Conservation (phyloP, 1,140 invertebrate genomes). For the Globodera ellingtonae region DNA sequence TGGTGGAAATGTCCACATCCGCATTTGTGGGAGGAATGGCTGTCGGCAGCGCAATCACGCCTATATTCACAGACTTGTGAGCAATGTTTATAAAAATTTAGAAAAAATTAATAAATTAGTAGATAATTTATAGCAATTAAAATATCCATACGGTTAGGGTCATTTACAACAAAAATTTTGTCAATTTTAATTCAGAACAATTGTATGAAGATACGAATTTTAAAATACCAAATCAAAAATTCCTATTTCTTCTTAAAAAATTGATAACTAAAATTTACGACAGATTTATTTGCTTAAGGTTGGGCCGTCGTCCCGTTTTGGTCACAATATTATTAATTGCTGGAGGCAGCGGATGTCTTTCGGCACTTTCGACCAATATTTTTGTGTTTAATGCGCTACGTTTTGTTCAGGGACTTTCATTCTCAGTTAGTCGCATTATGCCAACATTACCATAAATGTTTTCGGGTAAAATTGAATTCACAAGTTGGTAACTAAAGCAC, state of each 20-base stretch:
- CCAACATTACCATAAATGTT: too few relatives aligned
- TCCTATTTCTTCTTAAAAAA: too few relatives aligned
- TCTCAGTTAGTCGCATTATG: constrained; percentile 30
- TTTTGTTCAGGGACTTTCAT: constrained; percentile 41
- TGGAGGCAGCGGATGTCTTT: constrained; percentile 27
- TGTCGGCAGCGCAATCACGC: constrained; percentile 25
- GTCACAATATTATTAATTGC: constrained; percentile 9
- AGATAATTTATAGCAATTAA: too few relatives aligned
- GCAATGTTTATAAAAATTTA: constrained; percentile 30
- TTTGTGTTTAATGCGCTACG: constrained; percentile 43
- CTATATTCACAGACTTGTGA: constrained; percentile 29
- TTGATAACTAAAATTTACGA: not conserved
- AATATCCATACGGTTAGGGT: too few relatives aligned
- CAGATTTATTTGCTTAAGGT: constrained; percentile 18
- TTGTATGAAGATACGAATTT: not conserved
- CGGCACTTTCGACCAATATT: constrained; percentile 40
- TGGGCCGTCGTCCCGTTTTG: constrained; percentile 35
- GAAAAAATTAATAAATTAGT: not conserved
- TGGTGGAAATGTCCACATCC: constrained; percentile 32
- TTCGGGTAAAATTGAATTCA: too few relatives aligned
- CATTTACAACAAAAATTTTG: too few relatives aligned
- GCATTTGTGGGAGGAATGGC: constrained; percentile 33
- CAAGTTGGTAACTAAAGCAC: too few relatives aligned
- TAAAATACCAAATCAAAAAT: not conserved
- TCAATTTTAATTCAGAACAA: too few relatives aligned